These are phyloP conservation scores for Siniperca chuatsi DNA, from an alignment of 2,113 vertebrate species.

Conservation along the genomic window DNA sequence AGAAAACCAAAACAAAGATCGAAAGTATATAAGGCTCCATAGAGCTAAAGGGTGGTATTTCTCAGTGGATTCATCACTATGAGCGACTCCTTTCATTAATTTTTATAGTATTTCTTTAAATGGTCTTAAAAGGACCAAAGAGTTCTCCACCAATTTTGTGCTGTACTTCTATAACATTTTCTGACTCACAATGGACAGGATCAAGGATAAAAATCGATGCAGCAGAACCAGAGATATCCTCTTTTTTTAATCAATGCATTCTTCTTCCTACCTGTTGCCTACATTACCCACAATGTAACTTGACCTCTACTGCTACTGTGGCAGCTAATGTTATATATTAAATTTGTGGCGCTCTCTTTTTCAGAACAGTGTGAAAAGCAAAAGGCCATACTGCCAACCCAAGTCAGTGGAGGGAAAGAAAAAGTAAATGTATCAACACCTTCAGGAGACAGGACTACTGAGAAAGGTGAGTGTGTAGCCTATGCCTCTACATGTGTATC, in stretches of 20 bases:
- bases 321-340: neutral
- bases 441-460: conserved; percentile 13
- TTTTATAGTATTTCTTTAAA: neutral
- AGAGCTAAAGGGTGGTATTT: neutral
- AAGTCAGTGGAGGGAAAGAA: neutral
- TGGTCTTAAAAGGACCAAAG: neutral
- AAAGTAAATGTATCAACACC: conserved; percentile 17
- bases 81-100: neutral
- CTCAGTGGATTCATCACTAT: neutral
- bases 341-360: conserved; percentile 1
- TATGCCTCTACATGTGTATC: neutral
- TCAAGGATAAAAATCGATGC: neutral
- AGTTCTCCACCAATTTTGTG: neutral
- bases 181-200: neutral
- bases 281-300: neutral
- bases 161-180: neutral
- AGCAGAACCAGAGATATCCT: neutral
- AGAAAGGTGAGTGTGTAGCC: conserved; percentile 44
- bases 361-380: conserved; percentile 31
- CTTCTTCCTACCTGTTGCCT: neutral
- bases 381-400: neutral
- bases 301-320: neutral
- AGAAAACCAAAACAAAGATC: neutral
- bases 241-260: neutral
- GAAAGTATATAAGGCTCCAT: neutral